phyloP scores from a whole-genome alignment of 2,888 invertebrate genomes.

The Dasypogon diadema region DNA sequence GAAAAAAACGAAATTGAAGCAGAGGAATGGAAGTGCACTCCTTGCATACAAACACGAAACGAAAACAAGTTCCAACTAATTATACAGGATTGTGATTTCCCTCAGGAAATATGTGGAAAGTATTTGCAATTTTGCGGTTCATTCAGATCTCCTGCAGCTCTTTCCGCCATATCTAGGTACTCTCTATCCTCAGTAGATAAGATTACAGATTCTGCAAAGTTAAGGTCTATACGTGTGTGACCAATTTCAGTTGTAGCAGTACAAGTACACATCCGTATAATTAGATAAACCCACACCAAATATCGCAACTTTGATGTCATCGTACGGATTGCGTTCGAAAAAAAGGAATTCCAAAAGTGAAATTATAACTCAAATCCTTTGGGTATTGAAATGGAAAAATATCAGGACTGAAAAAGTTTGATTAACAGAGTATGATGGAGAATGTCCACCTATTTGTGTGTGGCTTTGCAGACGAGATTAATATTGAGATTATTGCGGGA shows the following conservation, averaged over 20 bases:
- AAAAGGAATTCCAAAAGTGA: background rate
- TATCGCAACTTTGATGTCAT: background rate
- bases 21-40: conserved; percentile 23
- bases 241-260: background rate
- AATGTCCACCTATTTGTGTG: too few species aligned
- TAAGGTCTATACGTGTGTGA: conserved; percentile 33
- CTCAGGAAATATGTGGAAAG: conserved; percentile 51
- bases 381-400: too few species aligned
- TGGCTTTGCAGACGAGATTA: too few species aligned
- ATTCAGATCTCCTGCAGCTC: background rate
- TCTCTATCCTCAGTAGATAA: background rate
- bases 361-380: too few species aligned
- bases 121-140: conserved; percentile 51
- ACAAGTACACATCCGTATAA: background rate
- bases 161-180: background rate
- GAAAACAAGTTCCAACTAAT: conserved; percentile 51
- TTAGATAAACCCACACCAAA: background rate
- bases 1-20: background rate
- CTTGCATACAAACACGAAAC: conserved; percentile 28
- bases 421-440: too few species aligned
- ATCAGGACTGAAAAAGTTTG: too few species aligned
- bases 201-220: conserved; percentile 1
- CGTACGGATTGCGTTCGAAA: background rate
- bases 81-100: conserved; percentile 51
- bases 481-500: too few species aligned